phyloP scores from a whole-genome alignment of 2,113 vertebrate species.

The Rostratula benghalensis region DNA sequence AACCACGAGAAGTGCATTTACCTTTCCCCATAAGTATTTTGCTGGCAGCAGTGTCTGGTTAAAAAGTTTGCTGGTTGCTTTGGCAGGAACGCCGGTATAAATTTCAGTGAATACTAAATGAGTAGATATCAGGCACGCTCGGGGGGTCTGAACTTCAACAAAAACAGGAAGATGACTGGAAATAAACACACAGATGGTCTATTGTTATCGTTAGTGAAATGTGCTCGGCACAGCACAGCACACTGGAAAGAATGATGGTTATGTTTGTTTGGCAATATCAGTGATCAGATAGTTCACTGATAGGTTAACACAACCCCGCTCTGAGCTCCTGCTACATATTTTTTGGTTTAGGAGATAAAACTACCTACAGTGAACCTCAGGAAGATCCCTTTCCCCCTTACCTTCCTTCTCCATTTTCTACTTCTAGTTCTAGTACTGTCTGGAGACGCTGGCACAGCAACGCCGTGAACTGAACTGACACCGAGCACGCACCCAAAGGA shows the following conservation, averaged over 20 bases:
- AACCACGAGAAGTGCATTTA: constrained; percentile 18
- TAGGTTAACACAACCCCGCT: not conserved
- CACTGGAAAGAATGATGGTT: constrained; percentile 5
- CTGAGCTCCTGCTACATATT: not conserved
- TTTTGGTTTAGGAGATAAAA: not conserved
- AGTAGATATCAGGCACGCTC: constrained; percentile 81
- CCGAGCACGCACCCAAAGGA: constrained; percentile 73
- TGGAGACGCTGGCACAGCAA: constrained; percentile 76
- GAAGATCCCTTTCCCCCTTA: constrained; percentile 33
- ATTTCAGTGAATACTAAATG: constrained; percentile 78
- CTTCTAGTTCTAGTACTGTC: constrained; percentile 82
- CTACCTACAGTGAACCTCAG: not conserved
- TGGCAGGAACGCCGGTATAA: constrained; percentile 79
- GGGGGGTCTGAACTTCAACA: constrained; percentile 86
- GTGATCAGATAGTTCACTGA: not conserved
- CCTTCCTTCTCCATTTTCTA: constrained; percentile 86
- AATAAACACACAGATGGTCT: constrained; percentile 48
- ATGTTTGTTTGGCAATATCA: constrained; percentile 36
- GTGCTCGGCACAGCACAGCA: not conserved
- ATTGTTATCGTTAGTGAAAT: constrained; percentile 31
- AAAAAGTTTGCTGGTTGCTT: constrained; percentile 72
- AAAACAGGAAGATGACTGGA: constrained; percentile 84
- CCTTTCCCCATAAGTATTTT: constrained; percentile 84
- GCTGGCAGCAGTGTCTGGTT: constrained; percentile 88
- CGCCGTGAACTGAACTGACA: constrained; percentile 79